Percentiles rank a stretch among this genome's conserved stretches.
Conservation (phyloP, 2,113 vertebrate species). For the Lichenostomus cassidix region DNA sequence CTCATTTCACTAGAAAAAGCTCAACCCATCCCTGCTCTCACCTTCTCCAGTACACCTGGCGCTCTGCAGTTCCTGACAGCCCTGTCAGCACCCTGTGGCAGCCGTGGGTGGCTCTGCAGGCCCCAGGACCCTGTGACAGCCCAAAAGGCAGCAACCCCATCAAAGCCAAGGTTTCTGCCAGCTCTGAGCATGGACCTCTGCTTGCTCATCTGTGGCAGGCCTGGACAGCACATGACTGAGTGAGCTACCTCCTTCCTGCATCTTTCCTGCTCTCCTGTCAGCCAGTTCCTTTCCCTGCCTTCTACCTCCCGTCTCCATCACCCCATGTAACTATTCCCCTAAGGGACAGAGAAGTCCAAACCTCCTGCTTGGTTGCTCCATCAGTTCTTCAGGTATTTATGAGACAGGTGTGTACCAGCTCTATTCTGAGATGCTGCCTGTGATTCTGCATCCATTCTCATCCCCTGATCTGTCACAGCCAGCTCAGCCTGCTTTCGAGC, state of each 20-base stretch:
- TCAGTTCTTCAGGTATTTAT: neutral
- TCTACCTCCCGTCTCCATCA: neutral
- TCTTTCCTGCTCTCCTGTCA: neutral
- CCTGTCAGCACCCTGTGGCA: neutral
- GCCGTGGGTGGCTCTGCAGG: neutral
- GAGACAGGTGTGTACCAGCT: neutral
- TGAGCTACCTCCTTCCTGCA: neutral
- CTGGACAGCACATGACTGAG: neutral
- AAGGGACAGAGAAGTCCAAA: neutral
- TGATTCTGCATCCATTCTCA: neutral
- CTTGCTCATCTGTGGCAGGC: neutral
- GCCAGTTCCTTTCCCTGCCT: neutral
- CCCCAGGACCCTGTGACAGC: neutral
- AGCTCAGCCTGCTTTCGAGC: neutral
- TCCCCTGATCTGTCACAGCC: rapidly evolving
- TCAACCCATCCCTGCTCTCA: neutral
- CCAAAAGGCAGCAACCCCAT: neutral
- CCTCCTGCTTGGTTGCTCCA: neutral
- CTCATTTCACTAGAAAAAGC: neutral
- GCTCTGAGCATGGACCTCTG: neutral
- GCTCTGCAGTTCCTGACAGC: neutral
- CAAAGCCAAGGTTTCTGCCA: neutral
- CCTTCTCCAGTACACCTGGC: rapidly evolving
- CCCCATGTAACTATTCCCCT: neutral
- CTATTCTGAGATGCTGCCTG: neutral